Conservation (phyloP, 2,113 vertebrate genomes). For the Orcinus orca region DNA sequence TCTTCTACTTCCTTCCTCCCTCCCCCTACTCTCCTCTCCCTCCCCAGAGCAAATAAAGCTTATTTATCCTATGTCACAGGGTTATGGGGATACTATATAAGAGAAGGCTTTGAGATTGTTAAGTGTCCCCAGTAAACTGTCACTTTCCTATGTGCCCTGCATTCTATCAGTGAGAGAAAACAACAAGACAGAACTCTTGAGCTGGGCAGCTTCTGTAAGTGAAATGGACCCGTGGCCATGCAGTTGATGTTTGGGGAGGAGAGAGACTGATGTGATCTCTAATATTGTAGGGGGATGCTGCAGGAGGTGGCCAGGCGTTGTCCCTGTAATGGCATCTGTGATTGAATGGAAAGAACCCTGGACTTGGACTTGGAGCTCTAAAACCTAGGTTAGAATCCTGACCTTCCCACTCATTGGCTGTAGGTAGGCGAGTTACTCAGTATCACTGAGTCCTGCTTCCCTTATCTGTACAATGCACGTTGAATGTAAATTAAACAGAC, state of each 20-base stretch:
- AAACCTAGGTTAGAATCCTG: neutral
- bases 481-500: neutral
- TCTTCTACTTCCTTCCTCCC: neutral
- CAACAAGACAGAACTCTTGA: neutral
- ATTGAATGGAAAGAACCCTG: neutral
- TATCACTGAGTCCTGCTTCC: neutral
- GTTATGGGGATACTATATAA: neutral
- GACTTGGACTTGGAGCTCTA: neutral
- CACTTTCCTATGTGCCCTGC: neutral
- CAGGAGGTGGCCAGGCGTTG: neutral
- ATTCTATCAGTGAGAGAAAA: neutral
- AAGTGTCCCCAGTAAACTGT: neutral
- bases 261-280: neutral
- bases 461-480: neutral
- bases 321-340: neutral
- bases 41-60: neutral
- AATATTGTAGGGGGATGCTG: neutral
- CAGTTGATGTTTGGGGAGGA: neutral
- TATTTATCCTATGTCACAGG: neutral
- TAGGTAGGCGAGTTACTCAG: neutral
- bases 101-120: neutral
- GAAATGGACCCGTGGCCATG: rapidly evolving
- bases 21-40: neutral
- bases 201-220: neutral
- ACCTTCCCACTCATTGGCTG: neutral